phyloP scores from a whole-genome alignment of 2,888 invertebrate species.

The Leucozona laternaria region DNA sequence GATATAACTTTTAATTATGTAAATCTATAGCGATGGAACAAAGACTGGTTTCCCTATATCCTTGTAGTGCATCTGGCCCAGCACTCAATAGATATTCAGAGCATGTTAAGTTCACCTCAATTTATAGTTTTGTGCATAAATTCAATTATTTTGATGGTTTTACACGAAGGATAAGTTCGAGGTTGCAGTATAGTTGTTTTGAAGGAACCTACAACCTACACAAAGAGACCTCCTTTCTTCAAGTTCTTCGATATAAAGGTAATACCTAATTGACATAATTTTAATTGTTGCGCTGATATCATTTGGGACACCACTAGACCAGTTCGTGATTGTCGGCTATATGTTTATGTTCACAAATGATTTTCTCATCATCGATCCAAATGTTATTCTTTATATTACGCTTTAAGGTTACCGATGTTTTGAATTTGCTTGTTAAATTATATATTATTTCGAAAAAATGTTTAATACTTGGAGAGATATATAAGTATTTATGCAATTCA shows the following conservation, averaged over 20 bases:
- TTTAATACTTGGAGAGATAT: neutral
- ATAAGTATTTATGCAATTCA: neutral
- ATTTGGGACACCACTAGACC: neutral
- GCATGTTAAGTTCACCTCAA: neutral
- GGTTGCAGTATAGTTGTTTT: neutral
- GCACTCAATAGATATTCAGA: neutral
- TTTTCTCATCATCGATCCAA: neutral
- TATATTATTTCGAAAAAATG: neutral
- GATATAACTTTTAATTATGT: constrained; percentile 63
- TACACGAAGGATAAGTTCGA: constrained; percentile 13
- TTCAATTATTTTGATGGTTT: constrained; percentile 41
- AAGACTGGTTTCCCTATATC: constrained; percentile 37
- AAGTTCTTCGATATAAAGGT: neutral
- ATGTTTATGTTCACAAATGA: neutral
- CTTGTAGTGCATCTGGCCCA: constrained; percentile 12
- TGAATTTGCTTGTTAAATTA: neutral
- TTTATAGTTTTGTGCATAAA: constrained; percentile 37
- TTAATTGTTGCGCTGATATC: neutral
- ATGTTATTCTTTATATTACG: neutral
- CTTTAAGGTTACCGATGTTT: neutral
- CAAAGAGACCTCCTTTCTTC: neutral
- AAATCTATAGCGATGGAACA: constrained; percentile 45
- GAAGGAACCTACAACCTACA: neutral
- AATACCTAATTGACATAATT: neutral
- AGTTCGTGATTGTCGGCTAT: constrained; percentile 4